Conservation (phyloP, 2,113 vertebrate species). For the Calidris pygmaea region DNA sequence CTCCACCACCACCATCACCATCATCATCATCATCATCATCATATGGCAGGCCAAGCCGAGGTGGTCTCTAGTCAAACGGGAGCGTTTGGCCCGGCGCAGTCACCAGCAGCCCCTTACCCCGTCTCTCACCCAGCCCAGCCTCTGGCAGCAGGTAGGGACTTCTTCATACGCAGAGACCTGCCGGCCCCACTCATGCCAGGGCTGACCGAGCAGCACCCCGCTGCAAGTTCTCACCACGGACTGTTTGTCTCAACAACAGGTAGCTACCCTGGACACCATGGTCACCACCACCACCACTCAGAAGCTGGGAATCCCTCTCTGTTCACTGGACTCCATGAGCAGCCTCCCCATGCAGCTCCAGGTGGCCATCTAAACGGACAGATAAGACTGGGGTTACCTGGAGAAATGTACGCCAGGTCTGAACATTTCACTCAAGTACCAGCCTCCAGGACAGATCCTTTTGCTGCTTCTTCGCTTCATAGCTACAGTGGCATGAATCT, state of each 20-base stretch:
- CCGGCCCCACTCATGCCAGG: constrained; percentile 86
- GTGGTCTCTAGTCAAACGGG: constrained; percentile 87
- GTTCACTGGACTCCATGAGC: constrained; percentile 93
- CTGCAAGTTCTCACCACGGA: constrained; percentile 90
- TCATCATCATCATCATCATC: constrained; percentile 80
- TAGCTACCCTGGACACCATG: constrained; percentile 98
- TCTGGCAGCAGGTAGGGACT: constrained; percentile 90
- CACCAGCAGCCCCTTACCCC: constrained; percentile 78
- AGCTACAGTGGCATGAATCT: constrained; percentile 92
- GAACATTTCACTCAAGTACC: constrained; percentile 92
- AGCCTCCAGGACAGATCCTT: constrained; percentile 90
- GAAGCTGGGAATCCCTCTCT: constrained; percentile 88
- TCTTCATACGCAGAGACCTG: constrained; percentile 87
- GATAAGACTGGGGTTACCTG: constrained; percentile 96
- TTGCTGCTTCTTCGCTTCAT: constrained; percentile 88
- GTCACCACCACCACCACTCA: constrained; percentile 84
- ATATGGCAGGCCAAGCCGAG: constrained; percentile 87
- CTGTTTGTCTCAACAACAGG: constrained; percentile 99
- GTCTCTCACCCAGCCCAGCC: constrained; percentile 82
- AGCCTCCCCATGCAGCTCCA: constrained; percentile 88
- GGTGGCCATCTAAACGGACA: constrained; percentile 95
- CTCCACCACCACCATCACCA: constrained; percentile 79
- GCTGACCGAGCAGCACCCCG: constrained; percentile 81
- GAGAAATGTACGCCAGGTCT: constrained; percentile 96
- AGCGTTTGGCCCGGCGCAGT: constrained; percentile 85